phyloP scores from a whole-genome alignment of 2,797 vertebrate genomes.

The Gobionotothen gibberifrons region DNA sequence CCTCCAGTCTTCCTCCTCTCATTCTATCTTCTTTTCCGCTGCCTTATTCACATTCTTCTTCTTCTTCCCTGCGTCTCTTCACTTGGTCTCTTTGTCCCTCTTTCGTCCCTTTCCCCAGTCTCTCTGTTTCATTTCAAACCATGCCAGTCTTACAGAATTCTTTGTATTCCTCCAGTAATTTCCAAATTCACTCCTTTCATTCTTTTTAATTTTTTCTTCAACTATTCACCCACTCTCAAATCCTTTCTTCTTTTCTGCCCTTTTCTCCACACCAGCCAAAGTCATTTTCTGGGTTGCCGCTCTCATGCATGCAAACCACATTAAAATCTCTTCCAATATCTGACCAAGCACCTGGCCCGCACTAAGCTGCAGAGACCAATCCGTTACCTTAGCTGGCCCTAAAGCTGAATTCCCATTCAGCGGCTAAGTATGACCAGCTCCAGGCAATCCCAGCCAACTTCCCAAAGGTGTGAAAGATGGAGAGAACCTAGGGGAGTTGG shows the following conservation, averaged over 20 bases:
- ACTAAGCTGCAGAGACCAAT: constrained; percentile 69
- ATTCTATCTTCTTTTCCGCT: constrained; percentile 43
- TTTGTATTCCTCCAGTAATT: constrained; percentile 44
- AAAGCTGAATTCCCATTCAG: constrained; percentile 59
- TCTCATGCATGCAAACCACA: constrained; percentile 71
- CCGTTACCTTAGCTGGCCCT: constrained; percentile 64
- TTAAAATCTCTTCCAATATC: constrained; percentile 76
- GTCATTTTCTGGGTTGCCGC: constrained; percentile 44
- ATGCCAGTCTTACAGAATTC: constrained; percentile 29
- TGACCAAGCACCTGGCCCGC: constrained; percentile 71
- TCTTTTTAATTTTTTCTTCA: constrained; percentile 17
- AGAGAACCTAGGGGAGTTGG: not conserved
- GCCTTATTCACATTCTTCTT: constrained; percentile 47
- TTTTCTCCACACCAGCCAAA: constrained; percentile 24
- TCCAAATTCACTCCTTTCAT: constrained; percentile 36
- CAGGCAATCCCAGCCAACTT: constrained; percentile 41
- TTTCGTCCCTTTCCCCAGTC: constrained; percentile 17
- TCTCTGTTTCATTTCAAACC: constrained; percentile 61
- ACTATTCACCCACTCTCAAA: constrained; percentile 21
- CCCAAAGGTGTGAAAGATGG: constrained; percentile 26
- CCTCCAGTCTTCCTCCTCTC: constrained; percentile 29
- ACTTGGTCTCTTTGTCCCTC: constrained; percentile 47
- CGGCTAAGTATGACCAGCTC: constrained; percentile 44
- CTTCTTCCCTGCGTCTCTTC: constrained; percentile 47
- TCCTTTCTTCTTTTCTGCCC: constrained; percentile 25